Evolutionary conservation across 2,113 vertebrate genomes (phyloP).

Genomic region (Tichodroma muraria): DNA sequence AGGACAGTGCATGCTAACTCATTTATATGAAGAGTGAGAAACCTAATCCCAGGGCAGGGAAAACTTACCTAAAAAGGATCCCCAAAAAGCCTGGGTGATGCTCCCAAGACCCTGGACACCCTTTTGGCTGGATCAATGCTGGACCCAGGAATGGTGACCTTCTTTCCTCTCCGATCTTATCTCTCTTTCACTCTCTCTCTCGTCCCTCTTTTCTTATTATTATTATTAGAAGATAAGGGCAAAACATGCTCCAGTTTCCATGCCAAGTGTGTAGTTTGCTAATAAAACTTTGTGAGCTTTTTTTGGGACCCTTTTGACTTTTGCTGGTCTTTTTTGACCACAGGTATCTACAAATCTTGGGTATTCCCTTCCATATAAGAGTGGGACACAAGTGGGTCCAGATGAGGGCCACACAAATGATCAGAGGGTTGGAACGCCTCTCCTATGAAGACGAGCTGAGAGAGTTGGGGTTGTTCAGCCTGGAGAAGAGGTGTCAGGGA

Average conservation of each 20-base stretch:
- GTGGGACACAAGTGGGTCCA: background rate
- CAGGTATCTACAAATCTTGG: background rate
- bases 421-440: background rate
- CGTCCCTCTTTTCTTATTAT: background rate
- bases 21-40: background rate
- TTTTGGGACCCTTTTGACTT: background rate
- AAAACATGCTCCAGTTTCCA: background rate
- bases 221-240: background rate
- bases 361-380: background rate
- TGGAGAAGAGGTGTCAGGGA: background rate
- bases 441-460: background rate
- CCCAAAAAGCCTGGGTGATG: background rate
- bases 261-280: background rate
- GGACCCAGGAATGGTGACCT: background rate
- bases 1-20: background rate
- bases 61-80: background rate
- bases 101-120: background rate
- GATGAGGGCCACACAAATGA: background rate
- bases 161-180: background rate
- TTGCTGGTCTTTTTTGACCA: background rate
- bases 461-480: background rate
- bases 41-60: background rate
- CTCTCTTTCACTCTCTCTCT: background rate
- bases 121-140: background rate
- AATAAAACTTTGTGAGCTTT: background rate